Base-by-base conservation (phyloP, 2,888 invertebrate genomes). In the Platypus cylindrus region DNA sequence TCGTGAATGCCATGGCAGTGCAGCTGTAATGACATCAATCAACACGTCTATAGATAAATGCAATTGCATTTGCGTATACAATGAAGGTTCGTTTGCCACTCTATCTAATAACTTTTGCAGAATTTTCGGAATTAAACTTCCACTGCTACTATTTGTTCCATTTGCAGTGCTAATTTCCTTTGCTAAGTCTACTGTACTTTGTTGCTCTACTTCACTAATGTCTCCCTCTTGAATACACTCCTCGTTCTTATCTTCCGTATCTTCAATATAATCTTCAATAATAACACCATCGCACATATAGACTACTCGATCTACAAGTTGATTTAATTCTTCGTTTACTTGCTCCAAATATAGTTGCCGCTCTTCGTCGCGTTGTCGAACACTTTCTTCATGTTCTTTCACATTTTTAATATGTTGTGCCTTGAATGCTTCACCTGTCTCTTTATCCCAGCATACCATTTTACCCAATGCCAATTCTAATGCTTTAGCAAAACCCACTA, bases 401-500 rank as follows among this genome's bases (percentile, higher is more conserved):
- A 50, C 38, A 16, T 45, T 41, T 17, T 40, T 18, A 5, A 45
- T 26, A 14, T 40, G 41, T 7, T 44, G 36, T 18, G 37, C 26
- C 3, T 67, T 58, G 13, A 70, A 65, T 38, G 59, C 60, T 42
- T 67, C 58, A 20, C 75, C 75, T 5, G 66, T 61, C 2, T 60
- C 52, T 12, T 54, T 44, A 25, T 63, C 55, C 46, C 56, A 63
- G 51, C 75, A 74, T 3, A 67, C 60, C 34, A 58, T 58, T 48
- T 65, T 67, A 2, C 75, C 75, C 7, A 70, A 48, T 12, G 67
- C 65, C 45, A 77, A 58, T 13, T 68, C 64, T 13, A 77, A 46
- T 1, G 74, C 75, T 42, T 67, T 69, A 1, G 60, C 66, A 32
- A 77, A 66, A 1, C 76, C 77, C 45, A 63, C 56, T 3, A 65